Percentiles rank a stretch among this genome's conserved stretches.
Conservation (phyloP, 1,140 invertebrate genomes). For the Macrosteles quadrilineatus region DNA sequence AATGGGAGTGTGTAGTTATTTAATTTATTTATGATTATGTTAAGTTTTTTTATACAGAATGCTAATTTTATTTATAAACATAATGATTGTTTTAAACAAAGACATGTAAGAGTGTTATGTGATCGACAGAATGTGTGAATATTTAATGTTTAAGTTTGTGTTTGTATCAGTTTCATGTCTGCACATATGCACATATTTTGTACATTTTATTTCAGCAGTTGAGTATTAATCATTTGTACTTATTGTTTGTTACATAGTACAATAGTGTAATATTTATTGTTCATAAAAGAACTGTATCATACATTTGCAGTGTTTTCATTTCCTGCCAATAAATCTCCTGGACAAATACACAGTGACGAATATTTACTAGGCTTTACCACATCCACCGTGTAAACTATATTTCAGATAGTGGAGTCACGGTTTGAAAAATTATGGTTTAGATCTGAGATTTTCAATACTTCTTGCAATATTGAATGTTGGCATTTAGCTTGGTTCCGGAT, state of each 20-base stretch:
- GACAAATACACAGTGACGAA: too few relatives aligned
- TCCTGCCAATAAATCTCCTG: too few relatives aligned
- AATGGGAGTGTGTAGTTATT: neutral
- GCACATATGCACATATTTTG: conserved; percentile 16
- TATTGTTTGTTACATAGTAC: conserved; percentile 14
- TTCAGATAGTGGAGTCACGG: too few relatives aligned
- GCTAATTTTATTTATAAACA: neutral
- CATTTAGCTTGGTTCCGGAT: too few relatives aligned
- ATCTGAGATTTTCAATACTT: too few relatives aligned
- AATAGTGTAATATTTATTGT: conserved; percentile 12
- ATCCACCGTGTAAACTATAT: too few relatives aligned
- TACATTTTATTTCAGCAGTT: conserved; percentile 5
- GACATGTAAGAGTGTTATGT: too few relatives aligned
- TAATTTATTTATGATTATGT: conserved; percentile 8
- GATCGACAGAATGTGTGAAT: too few relatives aligned
- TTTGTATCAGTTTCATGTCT: conserved; percentile 2
- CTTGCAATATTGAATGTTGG: too few relatives aligned
- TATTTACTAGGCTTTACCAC: too few relatives aligned
- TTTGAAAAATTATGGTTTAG: too few relatives aligned
- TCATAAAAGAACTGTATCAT: conserved; percentile 2
- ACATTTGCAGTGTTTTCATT: neutral
- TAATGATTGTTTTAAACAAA: neutral
- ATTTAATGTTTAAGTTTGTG: conserved; percentile 6
- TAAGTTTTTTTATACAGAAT: conserved; percentile 7
- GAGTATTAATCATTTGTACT: conserved; percentile 12